Percentiles rank a stretch among this genome's conserved stretches.
Evolutionary conservation across 2,888 invertebrate genomes (phyloP).

Genomic region (Nephrotoma appendiculata): DNA sequence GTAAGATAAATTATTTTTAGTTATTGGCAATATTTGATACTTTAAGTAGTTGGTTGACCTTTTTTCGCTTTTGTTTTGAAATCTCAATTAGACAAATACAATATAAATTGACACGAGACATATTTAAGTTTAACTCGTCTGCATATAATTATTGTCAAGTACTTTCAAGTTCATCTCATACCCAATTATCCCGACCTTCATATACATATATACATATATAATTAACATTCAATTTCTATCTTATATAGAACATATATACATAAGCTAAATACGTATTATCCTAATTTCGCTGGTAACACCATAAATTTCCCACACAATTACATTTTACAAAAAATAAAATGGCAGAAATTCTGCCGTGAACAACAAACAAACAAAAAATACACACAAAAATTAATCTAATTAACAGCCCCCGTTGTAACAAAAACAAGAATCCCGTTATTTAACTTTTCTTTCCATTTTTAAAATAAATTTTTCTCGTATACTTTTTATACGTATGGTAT

Average conservation of each 20-base stretch:
- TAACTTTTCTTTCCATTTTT: neutral
- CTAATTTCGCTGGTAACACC: neutral
- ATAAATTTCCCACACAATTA: neutral
- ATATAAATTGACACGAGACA: neutral
- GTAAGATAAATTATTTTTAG: neutral
- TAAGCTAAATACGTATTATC: neutral
- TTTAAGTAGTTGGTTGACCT: neutral
- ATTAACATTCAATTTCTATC: neutral
- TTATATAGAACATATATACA: neutral
- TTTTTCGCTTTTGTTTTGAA: neutral
- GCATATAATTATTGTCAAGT: too few species aligned
- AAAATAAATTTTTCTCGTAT: too few species aligned
- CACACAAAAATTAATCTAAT: neutral
- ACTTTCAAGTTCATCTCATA: too few species aligned
- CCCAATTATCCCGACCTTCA: too few species aligned
- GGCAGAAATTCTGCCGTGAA: neutral
- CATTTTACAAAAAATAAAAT: neutral
- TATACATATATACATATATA: neutral
- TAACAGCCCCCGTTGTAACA: neutral
- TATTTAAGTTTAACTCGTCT: neutral
- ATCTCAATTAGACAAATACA: neutral
- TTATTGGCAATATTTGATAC: neutral
- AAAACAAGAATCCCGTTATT: neutral
- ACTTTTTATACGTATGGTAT: too few species aligned
- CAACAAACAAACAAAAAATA: neutral